Evolutionary conservation across 37 sponge, comb jelly and placozoan species (phyloP), one percentile per base, ranked within the genome.

Genomic region (Hormiphora californensis): DNA sequence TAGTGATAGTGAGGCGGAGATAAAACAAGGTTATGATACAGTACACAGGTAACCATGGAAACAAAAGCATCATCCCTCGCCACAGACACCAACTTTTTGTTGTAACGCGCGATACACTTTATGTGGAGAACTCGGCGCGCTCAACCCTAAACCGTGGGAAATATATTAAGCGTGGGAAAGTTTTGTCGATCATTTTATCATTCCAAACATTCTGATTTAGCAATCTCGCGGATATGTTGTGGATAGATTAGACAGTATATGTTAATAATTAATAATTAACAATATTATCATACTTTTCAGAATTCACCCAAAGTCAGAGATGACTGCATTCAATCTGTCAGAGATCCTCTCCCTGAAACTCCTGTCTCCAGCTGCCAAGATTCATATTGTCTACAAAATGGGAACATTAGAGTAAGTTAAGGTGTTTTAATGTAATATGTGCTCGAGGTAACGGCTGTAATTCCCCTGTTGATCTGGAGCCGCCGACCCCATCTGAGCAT

Each of bases 21-120:
- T 43, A 40, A 1, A 43, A 0, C 81, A 73, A 36, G 81, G 81
- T 19, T 73, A 73, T 17, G 36, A 73, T 9, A 73, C 81, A 43
- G 81, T 73, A 0, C 43, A 73, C 81, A 73, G 81, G 81, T 73
- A 73, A 19, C 61, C n/a, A 57, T 57, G n/a, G 61, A 23, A 15
- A 57, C 61, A 28, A 12, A 4, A 12, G 7, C 7, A 57, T 30
- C 27, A 5, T 4, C 9, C n/a, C 7, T 57, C n/a, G 27, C 23
- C 4, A 4, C 9, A 19, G 3, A 19, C 61, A 57, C 61, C 27
- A 28, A 57, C 7, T 57, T 57, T 17, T 67, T 33, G 4, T 4
- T 34, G 68, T 67, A 67, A 19, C 38, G 68, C 68, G 68, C 68
- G 30, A 32, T 36, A 12, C 21, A 7, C 35, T 67, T 9, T 67